phyloP scores from a whole-genome alignment of 2,113 vertebrate genomes.

The Solea senegalensis region DNA sequence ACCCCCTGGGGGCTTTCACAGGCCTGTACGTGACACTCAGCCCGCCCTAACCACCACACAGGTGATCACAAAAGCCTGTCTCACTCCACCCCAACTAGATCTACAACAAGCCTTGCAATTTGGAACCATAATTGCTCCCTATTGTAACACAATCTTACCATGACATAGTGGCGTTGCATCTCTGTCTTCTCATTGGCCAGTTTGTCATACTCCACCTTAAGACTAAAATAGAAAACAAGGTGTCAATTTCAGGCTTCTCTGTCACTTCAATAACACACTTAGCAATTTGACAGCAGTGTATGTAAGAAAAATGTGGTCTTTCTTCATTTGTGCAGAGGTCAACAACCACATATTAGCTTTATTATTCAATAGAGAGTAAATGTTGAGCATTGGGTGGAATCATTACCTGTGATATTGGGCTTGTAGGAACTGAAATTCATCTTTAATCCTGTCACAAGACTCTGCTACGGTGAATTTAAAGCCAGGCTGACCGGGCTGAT shows the following conservation, averaged over 20 bases:
- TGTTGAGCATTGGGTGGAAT: slow-evolving; percentile 24
- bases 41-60: slow-evolving; percentile 65
- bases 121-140: slow-evolving; percentile 68
- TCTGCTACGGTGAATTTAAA: slow-evolving; percentile 97
- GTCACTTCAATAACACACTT: slow-evolving; percentile 58
- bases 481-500: slow-evolving; percentile 93
- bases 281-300: slow-evolving; percentile 42
- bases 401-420: slow-evolving; percentile 95
- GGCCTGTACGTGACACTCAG: slow-evolving; percentile 71
- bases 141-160: slow-evolving; percentile 86
- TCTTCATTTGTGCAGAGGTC: slow-evolving; percentile 19
- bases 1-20: slow-evolving; percentile 65
- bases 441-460: slow-evolving; percentile 95
- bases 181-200: slow-evolving; percentile 97
- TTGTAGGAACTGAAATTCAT: slow-evolving; percentile 95
- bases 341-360: slow-evolving; percentile 29
- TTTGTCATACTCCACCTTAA: slow-evolving; percentile 97
- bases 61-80: slow-evolving; percentile 70
- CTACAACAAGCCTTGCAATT: slow-evolving; percentile 68
- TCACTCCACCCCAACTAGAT: slow-evolving; percentile 59
- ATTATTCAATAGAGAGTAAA: slow-evolving; percentile 19
- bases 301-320: slow-evolving; percentile 6
- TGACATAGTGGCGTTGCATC: slow-evolving; percentile 98
- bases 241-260: slow-evolving; percentile 66
- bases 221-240: slow-evolving; percentile 80